Evolutionary conservation across 2,113 vertebrate genomes (phyloP).

Genomic region (Microcebus tavaratra): DNA sequence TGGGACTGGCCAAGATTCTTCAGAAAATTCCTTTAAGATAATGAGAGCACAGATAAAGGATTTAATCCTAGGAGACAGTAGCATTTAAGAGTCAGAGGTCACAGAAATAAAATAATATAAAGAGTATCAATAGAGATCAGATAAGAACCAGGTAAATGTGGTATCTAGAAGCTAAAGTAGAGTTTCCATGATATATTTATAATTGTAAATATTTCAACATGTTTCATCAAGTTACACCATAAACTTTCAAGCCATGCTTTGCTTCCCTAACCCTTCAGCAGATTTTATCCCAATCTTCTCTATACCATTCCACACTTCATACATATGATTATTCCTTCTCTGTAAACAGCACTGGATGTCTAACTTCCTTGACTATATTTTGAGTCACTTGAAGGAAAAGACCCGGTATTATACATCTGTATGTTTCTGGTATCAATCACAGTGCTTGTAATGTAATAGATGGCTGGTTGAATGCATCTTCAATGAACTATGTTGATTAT

Average conservation of each 20-base stretch:
- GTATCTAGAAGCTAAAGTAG: not conserved
- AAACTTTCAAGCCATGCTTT: not conserved
- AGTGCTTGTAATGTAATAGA: not conserved
- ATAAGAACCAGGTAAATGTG: not conserved
- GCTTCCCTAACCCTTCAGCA: accelerated
- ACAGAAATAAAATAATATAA: not conserved
- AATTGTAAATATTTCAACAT: not conserved
- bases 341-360: not conserved
- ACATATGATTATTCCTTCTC: not conserved
- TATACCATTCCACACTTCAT: not conserved
- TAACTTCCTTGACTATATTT: not conserved
- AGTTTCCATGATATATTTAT: not conserved
- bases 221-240: not conserved
- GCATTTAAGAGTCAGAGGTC: not conserved
- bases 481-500: conserved; percentile 1
- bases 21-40: not conserved
- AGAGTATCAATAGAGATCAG: not conserved
- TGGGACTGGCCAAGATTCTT: no score
- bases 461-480: not conserved
- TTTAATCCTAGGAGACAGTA: not conserved
- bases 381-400: not conserved
- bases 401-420: not conserved
- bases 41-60: not conserved
- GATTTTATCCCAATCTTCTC: not conserved
- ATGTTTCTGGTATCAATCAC: not conserved